Conservation (phyloP, 2,888 invertebrate species). For the Cosmopolites sordidus region DNA sequence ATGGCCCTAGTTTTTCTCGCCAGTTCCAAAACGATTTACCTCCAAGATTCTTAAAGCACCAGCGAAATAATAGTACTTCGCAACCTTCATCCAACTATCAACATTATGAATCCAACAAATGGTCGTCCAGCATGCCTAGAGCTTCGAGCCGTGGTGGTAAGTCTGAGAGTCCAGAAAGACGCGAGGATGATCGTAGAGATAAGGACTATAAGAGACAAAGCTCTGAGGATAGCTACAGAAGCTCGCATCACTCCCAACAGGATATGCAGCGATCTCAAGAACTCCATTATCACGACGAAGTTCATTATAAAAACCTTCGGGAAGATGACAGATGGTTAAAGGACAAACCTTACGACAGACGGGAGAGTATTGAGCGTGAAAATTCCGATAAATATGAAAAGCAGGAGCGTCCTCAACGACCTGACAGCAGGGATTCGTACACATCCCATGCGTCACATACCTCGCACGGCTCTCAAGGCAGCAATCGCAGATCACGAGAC, state of each 20-base stretch:
- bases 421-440: constrained; percentile 58
- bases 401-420: constrained; percentile 53
- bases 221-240: constrained; percentile 41
- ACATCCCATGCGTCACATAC: constrained; percentile 48
- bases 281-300: constrained; percentile 45
- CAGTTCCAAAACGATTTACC: constrained; percentile 80
- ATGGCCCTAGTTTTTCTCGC: constrained; percentile 62
- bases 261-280: constrained; percentile 31
- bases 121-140: constrained; percentile 12
- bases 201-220: constrained; percentile 41
- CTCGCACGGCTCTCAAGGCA: constrained; percentile 39
- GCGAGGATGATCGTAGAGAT: constrained; percentile 36
- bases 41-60: constrained; percentile 79
- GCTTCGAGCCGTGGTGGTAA: constrained; percentile 27
- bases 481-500: constrained; percentile 50
- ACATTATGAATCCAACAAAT: constrained; percentile 20
- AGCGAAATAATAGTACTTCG: constrained; percentile 23
- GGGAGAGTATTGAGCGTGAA: constrained; percentile 25
- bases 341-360: constrained; percentile 25
- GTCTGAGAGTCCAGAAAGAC: constrained; percentile 35
- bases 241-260: constrained; percentile 24
- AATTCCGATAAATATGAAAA: constrained; percentile 27
- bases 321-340: constrained; percentile 40
- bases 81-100: constrained; percentile 13
- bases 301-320: constrained; percentile 30